Base-by-base conservation (phyloP, 2,113 vertebrate species). In the Bostrychus sinensis region DNA sequence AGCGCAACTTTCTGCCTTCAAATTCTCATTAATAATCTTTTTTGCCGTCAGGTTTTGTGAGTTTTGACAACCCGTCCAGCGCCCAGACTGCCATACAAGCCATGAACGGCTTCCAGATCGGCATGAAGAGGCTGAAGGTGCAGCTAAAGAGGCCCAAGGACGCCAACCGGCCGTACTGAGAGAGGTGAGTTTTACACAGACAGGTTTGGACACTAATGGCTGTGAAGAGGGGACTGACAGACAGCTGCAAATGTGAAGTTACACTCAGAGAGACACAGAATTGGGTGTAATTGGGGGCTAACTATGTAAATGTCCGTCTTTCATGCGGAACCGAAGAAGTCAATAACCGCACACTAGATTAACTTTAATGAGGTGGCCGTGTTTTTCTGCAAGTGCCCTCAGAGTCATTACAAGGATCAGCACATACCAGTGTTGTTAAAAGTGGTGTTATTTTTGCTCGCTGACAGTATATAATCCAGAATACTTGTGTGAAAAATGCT, bases 21-120 rank as follows among this genome's bases (percentile, higher is more conserved):
- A 32, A 32, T 32, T 32, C 8, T 32, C 1, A 19, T 20, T 43
- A 20, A 19, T 10, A 10, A 20, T 9, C 17, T 46, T 7, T 39
- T 30, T 13, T 28, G 1, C 5, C 6, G 10, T 55, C 37, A 96
- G 95, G 95, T 65, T 97, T 97, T 62, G 95, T 97, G 86, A 97
- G 96, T 86, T 98, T 98, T 26, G 96, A 97, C 92, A 98, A 98
- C 94, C 95, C 95, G 0, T 94, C 94, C 71, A 97, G 95, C 32
- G 95, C 96, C 28, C 96, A 98, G 91, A 94, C 95, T 5, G 95
- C 95, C 86, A 97, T 98, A 85, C 96, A 97, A 86, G 93, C 96
- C 89, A 98, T 98, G 96, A 97, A 98, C n/a, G 96, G 96, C 38
- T 98, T 98, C 92, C 95, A 97, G 92, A 97, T 98, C 0, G 96